Base-by-base conservation (phyloP, 2,113 vertebrate genomes). In the Aphelocoma coerulescens region DNA sequence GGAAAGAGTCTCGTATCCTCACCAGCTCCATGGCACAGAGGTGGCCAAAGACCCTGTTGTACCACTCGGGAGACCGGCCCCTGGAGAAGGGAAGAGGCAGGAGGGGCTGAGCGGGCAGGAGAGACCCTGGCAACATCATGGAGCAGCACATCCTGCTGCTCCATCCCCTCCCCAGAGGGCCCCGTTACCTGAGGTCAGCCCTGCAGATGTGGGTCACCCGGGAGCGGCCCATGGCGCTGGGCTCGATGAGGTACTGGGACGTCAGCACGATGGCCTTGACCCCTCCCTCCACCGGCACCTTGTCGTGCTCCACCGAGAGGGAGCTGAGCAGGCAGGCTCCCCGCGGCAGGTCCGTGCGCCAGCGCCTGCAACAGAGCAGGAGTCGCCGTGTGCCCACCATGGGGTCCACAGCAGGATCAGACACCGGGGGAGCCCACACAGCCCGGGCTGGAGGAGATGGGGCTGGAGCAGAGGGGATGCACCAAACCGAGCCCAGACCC, bases 51-150 rank as follows among this genome's bases (percentile, higher is more conserved):
- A 98, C 98, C 82, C 98, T 99, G 96, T 98, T 98, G 97, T 99
- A 99, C 98, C 98, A 99, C 82, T 99, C 99, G 2, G 98, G 98
- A 96, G 98, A 98, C n/a, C 98, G 98, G 44, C 99, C 99, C 94
- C 99, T 99, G 88, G 30, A 72, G 90, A 94, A 26, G 43, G 41
- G 10, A 96, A 89, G 43, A 84, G 39, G 27, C 30, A 66, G 66
- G 41, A 39, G 33, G 11, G 13, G 4, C 16, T 96, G 41, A 97
- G 94, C 0, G 0, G 15, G 57, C 37, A 62, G 27, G 16, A 39
- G 28, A 37, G 46, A 9, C 18, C 13, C 6, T 3, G n/a, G 41
- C 43, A 37, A 1, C 4, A 1, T 7, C 44, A 23, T 0, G 5
- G 18, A 77, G 46, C 37, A 59, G 65, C 52, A 16, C 3, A 5